phyloP scores from a whole-genome alignment of 2,888 invertebrate species.

The Pardosa pseudoannulata region DNA sequence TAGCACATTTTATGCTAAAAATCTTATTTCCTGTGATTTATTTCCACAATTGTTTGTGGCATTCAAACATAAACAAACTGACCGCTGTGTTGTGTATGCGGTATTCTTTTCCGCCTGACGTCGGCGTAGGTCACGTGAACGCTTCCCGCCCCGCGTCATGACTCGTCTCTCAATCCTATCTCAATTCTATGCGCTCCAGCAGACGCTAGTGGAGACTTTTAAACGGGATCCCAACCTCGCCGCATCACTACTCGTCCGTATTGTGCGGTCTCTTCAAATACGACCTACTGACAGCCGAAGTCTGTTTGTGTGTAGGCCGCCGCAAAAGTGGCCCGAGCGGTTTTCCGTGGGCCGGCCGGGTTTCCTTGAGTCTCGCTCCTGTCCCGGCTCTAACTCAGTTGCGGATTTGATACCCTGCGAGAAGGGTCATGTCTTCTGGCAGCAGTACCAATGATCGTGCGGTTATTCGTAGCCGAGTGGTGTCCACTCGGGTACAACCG shows the following conservation, averaged over 20 bases:
- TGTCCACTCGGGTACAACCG: background rate
- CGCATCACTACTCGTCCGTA: background rate
- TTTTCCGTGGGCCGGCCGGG: slow-evolving; percentile 44
- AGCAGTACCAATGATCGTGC: slow-evolving; percentile 19
- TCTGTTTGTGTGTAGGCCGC: slow-evolving; percentile 14
- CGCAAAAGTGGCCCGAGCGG: slow-evolving; percentile 30
- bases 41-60: too few species aligned
- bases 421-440: slow-evolving; percentile 64
- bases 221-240: background rate
- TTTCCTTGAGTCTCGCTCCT: slow-evolving; percentile 21
- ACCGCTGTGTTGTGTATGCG: background rate
- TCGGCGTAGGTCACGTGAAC: background rate
- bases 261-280: background rate
- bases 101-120: background rate
- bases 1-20: too few species aligned
- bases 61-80: too few species aligned
- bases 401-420: slow-evolving; percentile 42
- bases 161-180: background rate
- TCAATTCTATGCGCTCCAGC: background rate
- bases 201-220: background rate
- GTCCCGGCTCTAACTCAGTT: slow-evolving; percentile 27
- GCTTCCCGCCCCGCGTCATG: background rate
- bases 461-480: slow-evolving; percentile 27
- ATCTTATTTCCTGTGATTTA: too few species aligned
- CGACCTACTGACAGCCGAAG: background rate